phyloP scores from a whole-genome alignment of 2,888 invertebrate genomes.

The Xestia xanthographa region DNA sequence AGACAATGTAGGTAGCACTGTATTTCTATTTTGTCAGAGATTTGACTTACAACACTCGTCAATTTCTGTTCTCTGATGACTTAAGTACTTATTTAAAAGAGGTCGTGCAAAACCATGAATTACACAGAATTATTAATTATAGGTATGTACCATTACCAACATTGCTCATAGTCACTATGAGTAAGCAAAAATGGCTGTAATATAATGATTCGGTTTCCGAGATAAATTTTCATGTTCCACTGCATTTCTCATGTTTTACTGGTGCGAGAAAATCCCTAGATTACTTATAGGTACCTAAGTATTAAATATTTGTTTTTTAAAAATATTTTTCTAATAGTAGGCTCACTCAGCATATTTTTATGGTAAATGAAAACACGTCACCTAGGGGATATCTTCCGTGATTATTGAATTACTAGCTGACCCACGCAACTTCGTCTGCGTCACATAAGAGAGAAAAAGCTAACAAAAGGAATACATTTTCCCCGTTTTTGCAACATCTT shows the following conservation, averaged over 20 bases:
- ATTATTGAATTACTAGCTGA: no score
- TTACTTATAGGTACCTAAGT: no score
- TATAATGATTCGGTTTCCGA: not conserved
- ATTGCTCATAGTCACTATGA: conserved; percentile 31
- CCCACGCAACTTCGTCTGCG: no score
- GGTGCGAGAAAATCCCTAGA: no score
- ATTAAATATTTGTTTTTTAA: not conserved
- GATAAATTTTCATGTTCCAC: not conserved
- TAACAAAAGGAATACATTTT: no score
- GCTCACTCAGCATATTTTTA: not conserved
- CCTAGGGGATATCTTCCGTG: no score
- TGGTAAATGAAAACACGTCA: no score
- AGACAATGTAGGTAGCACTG: not conserved
- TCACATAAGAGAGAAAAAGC: no score
- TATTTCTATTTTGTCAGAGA: not conserved
- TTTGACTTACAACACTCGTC: not conserved
- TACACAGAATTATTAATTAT: not conserved
- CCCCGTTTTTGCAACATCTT: no score
- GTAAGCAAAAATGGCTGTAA: conserved; percentile 8
- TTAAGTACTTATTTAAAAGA: not conserved
- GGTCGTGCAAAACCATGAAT: not conserved
- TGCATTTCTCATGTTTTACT: not conserved
- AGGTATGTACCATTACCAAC: not conserved
- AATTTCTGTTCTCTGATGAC: no score
- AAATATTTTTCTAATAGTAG: not conserved